phyloP scores from a whole-genome alignment of 2,113 vertebrate species.

The Marmota monax region DNA sequence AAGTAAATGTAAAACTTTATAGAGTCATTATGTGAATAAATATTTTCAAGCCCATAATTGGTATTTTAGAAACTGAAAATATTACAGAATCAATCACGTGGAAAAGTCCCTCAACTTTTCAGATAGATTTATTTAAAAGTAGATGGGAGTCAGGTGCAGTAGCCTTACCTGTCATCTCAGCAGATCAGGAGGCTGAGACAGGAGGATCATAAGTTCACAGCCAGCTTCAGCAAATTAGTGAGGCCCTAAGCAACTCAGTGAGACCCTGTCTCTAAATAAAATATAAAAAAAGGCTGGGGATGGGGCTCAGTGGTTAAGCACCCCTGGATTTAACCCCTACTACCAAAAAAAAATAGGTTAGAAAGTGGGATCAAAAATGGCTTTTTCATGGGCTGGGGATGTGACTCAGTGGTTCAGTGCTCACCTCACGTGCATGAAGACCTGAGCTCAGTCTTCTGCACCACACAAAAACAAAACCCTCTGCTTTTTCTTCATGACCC shows the following conservation, averaged over 20 bases:
- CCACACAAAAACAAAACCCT: too few species aligned
- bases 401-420: not conserved
- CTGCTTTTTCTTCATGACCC: not conserved
- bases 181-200: too few species aligned
- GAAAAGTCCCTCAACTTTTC: not conserved
- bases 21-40: not conserved
- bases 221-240: too few species aligned
- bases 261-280: not conserved
- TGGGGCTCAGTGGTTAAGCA: too few species aligned
- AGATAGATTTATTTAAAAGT: constrained; percentile 1
- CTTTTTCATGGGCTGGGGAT: not conserved
- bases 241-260: too few species aligned
- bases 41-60: not conserved
- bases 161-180: too few species aligned
- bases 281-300: not conserved
- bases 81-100: not conserved
- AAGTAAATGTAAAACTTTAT: not conserved
- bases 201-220: not conserved
- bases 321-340: too few species aligned
- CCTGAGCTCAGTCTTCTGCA: too few species aligned
- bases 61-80: constrained; percentile 25
- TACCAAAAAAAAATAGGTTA: not conserved
- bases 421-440: not conserved
- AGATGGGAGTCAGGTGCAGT: not conserved
- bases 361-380: not conserved